Base-by-base conservation (phyloP, 2,797 vertebrate genomes). In the Aselliscus stoliczkanus region DNA sequence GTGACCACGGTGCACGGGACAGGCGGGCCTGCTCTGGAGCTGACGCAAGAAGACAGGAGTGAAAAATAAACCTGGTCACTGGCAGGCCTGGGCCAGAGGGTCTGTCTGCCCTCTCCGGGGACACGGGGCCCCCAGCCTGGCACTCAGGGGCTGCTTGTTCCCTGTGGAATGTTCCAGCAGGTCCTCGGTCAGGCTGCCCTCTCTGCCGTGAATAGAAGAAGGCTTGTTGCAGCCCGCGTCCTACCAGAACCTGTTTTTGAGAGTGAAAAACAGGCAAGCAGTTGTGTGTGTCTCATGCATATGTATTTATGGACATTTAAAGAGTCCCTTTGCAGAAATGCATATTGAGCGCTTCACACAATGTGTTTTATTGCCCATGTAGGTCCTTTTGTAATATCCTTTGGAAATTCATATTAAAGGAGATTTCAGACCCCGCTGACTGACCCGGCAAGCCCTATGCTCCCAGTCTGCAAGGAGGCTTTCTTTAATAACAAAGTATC, bases 401-500 rank as follows among this genome's bases (percentile, higher is more conserved):
- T 97, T 89, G 94, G 97, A 98, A 98, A 97, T n/a, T 75, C 93
- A 88, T 90, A 93, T 97, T 92, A 97, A 97, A 97, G 96, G 96
- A 92, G 94, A 94, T 96, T 98, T 97, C 94, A 95, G 95, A 97
- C 87, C 87, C 88, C 21, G 97, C 93, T 97, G 97, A 96, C 97
- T 58, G 93, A 90, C 95, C 91, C 82, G 0, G 5, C 82, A 72
- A 95, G 94, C 96, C 97, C 95, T 96, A 93, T 39, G 87, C 94
- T 93, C 95, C 90, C 81, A 17, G 10, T 97, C 97, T 97, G 96
- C 17, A 85, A 90, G 93, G 90, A 96, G 79, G 80, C 95, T 94
- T 97, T 97, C 96, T 97, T 96, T 97, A 98, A 98, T 97, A 97
- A 96, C 88, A 89, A 97, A 96, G 94, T n/a, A 80, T 90, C 95